A percentile compares a stretch with the other conserved stretches of the same genome.
phyloP scores from a whole-genome alignment of 2,797 vertebrate species.

The Pteronotus mesoamericanus region DNA sequence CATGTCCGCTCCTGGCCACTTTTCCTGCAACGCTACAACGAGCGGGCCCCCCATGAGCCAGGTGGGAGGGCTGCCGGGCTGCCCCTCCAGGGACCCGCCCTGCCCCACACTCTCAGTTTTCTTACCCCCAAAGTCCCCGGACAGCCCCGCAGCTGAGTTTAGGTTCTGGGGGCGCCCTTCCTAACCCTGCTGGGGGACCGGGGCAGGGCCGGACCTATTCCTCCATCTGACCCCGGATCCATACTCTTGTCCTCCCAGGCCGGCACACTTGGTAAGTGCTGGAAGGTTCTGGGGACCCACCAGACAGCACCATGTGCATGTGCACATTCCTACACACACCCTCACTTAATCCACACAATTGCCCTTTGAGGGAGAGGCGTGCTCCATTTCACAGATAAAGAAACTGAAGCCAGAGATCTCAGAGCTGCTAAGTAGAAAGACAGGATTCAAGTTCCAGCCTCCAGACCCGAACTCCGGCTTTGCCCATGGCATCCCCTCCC shows the following conservation, averaged over 20 bases:
- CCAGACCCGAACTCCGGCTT: background rate
- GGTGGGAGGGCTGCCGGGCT: background rate
- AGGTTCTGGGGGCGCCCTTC: background rate
- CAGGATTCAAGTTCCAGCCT: background rate
- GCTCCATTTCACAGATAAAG: background rate
- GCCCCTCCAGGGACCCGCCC: background rate
- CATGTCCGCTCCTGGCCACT: conserved; percentile 53
- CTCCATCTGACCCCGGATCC: background rate
- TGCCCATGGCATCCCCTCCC: no score
- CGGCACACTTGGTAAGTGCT: background rate
- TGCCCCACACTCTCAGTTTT: background rate
- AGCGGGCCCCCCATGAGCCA: background rate
- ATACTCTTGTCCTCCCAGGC: rapidly evolving
- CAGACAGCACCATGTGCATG: rapidly evolving
- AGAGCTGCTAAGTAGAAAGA: background rate
- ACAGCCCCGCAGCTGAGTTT: background rate
- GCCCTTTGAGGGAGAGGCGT: background rate
- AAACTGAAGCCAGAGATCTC: background rate
- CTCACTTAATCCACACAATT: no score
- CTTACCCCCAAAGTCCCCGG: background rate
- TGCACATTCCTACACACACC: background rate
- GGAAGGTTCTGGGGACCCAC: background rate
- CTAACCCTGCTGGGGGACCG: background rate
- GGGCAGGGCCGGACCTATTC: background rate
- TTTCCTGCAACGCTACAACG: background rate